These are phyloP conservation scores for Saimiri boliviensis DNA, from an alignment of 2,113 vertebrate genomes.

Conservation along the genomic window DNA sequence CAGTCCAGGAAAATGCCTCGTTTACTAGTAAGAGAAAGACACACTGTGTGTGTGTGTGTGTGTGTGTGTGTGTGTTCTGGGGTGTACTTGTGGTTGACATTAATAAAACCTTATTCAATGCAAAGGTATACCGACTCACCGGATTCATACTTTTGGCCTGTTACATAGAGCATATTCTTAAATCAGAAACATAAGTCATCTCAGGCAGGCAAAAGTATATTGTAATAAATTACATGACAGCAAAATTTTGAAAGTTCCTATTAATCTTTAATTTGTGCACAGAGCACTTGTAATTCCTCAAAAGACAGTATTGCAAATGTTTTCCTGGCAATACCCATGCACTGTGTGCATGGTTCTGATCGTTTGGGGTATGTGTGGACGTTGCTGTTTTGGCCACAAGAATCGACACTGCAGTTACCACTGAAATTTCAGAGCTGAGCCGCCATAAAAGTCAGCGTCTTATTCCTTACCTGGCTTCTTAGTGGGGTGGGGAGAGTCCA, in stretches of 20 bases:
- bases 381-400: background rate
- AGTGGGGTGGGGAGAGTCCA: conserved; percentile 63
- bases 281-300: background rate
- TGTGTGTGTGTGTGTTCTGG: background rate
- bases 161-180: background rate
- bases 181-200: background rate
- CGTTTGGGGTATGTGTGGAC: background rate
- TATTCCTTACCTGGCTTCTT: conserved; percentile 81
- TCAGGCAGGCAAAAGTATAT: background rate
- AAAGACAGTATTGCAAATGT: background rate
- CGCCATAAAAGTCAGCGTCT: background rate
- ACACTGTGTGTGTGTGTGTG: too few relatives aligned
- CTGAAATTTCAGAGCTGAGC: background rate
- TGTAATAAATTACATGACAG: background rate
- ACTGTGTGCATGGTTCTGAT: background rate
- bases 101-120: background rate
- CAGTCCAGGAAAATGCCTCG: background rate
- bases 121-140: background rate
- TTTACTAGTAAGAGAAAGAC: background rate
- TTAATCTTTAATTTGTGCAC: background rate
- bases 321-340: background rate
- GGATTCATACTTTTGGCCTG: background rate
- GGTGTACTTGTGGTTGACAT: background rate
- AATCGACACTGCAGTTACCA: background rate
- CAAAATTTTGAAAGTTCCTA: background rate